These are phyloP conservation scores for Ageneiosus marmoratus DNA, from an alignment of 2,113 vertebrate species.

Conservation along the genomic window DNA sequence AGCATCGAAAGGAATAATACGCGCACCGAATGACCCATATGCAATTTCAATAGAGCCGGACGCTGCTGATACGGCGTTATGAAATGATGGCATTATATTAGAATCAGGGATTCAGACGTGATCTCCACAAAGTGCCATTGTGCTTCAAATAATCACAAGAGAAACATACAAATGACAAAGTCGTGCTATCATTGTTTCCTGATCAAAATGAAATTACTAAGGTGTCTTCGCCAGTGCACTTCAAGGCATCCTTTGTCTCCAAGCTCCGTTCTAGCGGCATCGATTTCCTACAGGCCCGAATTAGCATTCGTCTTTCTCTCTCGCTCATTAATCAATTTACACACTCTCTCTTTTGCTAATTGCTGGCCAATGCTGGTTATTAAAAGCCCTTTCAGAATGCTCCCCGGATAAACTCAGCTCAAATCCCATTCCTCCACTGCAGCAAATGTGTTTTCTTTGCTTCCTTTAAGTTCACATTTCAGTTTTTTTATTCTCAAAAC, in stretches of 20 bases:
- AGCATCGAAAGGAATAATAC: slow-evolving; percentile 69
- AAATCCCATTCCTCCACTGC: slow-evolving; percentile 48
- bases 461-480: slow-evolving; percentile 15
- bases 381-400: slow-evolving; percentile 57
- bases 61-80: slow-evolving; percentile 66
- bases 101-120: slow-evolving; percentile 64
- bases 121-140: slow-evolving; percentile 66
- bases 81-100: slow-evolving; percentile 68
- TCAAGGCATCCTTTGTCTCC: slow-evolving; percentile 58
- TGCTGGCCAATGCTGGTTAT: slow-evolving; percentile 57
- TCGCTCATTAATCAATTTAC: slow-evolving; percentile 59
- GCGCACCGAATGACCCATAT: slow-evolving; percentile 65
- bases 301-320: slow-evolving; percentile 55
- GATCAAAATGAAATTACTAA: slow-evolving; percentile 58
- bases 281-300: slow-evolving; percentile 57
- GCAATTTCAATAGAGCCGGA: slow-evolving; percentile 57
- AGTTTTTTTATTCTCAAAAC: slow-evolving; percentile 55
- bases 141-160: slow-evolving; percentile 64
- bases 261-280: slow-evolving; percentile 54
- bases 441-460: slow-evolving; percentile 37
- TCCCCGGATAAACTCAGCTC: slow-evolving; percentile 49
- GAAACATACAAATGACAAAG: slow-evolving; percentile 65
- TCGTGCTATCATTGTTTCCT: slow-evolving; percentile 62
- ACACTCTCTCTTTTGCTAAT: slow-evolving; percentile 58
- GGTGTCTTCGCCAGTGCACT: slow-evolving; percentile 52